These are phyloP conservation scores for Urocynchramus pylzowi DNA, from an alignment of 2,113 vertebrate species.

Conservation along the genomic window DNA sequence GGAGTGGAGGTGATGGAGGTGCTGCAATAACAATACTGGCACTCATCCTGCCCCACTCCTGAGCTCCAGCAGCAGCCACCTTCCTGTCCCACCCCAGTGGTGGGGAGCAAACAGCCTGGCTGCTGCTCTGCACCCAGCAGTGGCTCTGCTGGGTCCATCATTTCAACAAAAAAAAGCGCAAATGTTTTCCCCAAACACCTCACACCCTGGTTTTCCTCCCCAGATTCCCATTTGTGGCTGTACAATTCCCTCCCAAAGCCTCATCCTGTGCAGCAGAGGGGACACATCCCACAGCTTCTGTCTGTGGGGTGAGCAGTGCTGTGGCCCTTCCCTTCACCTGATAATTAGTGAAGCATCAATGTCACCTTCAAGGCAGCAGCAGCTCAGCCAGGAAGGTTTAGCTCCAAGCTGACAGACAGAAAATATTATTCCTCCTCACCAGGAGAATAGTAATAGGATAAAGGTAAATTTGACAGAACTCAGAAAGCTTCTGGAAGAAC, in stretches of 20 bases:
- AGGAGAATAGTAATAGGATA: not conserved
- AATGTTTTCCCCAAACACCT: not conserved
- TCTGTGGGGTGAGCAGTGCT: not conserved
- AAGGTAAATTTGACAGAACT: not conserved
- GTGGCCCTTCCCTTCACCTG: not conserved
- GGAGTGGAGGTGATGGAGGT: not conserved
- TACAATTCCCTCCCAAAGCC: not conserved
- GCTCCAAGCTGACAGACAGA: not conserved
- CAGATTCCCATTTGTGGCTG: not conserved
- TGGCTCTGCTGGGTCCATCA: not conserved
- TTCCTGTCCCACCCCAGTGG: not conserved
- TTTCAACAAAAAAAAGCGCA: not conserved
- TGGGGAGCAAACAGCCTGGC: not conserved
- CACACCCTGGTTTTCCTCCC: not conserved
- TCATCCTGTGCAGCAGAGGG: rapidly evolving
- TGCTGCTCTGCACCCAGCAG: not conserved
- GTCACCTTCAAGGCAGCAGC: not conserved
- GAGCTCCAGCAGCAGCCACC: not conserved
- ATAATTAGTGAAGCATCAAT: not conserved
- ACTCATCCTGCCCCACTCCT: not conserved
- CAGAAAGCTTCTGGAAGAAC: not conserved
- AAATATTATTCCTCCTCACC: not conserved
- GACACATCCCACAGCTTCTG: not conserved
- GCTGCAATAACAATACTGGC: rapidly evolving
- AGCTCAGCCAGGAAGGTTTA: not conserved